A percentile compares a stretch with the other conserved stretches of the same genome.
phyloP scores from a whole-genome alignment of 2,888 invertebrate genomes.

The Limnephilus auricula region DNA sequence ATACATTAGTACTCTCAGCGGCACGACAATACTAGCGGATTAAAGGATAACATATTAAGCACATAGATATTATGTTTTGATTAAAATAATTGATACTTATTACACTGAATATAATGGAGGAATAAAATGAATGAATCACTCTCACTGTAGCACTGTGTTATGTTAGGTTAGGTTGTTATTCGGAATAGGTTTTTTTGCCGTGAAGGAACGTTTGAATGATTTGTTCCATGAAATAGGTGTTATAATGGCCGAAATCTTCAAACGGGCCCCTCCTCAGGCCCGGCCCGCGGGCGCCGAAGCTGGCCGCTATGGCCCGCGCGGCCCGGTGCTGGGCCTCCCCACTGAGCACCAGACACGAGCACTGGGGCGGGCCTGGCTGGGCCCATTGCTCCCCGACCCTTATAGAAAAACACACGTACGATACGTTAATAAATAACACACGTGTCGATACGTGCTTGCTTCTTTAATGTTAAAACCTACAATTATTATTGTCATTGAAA shows the following conservation, averaged over 20 bases:
- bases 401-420: too few species aligned
- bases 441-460: not conserved
- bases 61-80: not conserved
- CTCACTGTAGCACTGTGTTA: not conserved
- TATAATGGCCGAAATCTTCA: slow-evolving; percentile 2
- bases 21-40: not conserved
- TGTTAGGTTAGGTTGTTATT: not conserved
- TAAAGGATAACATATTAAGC: not conserved
- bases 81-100: not conserved
- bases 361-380: not conserved
- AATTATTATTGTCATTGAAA: not conserved
- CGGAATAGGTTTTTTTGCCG: not conserved
- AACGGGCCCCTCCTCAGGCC: not conserved
- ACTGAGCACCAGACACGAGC: not conserved
- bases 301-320: not conserved
- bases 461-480: not conserved
- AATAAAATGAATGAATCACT: not conserved
- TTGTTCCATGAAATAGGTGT: slow-evolving; percentile 2
- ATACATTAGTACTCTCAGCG: not conserved
- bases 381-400: not conserved
- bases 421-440: too few species aligned
- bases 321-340: slow-evolving; percentile 2
- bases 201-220: not conserved
- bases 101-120: not conserved
- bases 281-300: not conserved